Conservation (phyloP, 2,888 invertebrate species). For the Bellardia bayeri region DNA sequence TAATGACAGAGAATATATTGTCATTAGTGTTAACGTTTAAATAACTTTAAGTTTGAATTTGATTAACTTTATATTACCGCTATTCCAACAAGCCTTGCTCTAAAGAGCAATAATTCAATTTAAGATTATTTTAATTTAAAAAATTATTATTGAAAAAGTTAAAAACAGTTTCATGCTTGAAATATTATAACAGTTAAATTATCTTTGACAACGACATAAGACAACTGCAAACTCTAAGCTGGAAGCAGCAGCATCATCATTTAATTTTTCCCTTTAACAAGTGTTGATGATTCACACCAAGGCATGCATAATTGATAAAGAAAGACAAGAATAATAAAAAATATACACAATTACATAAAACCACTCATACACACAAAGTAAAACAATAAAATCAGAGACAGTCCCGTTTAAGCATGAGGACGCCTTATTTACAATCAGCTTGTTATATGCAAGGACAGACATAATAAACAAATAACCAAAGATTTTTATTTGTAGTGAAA, state of each 20-base stretch:
- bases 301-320: slow-evolving; percentile 81
- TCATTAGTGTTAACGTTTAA: too few relatives aligned
- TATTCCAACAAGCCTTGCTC: not conserved
- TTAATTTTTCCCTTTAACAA: slow-evolving; percentile 68
- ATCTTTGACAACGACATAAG: not conserved
- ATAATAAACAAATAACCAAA: slow-evolving; percentile 64
- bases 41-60: too few relatives aligned
- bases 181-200: slow-evolving; percentile 3
- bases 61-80: too few relatives aligned
- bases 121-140: not conserved
- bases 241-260: not conserved
- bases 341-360: slow-evolving; percentile 2
- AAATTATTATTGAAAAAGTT: not conserved
- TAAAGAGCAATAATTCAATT: not conserved
- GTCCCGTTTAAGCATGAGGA: not conserved
- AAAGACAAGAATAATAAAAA: slow-evolving; percentile 75
- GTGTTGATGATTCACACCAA: slow-evolving; percentile 81
- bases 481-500: slow-evolving; percentile 41
- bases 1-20: too few relatives aligned
- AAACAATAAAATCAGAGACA: slow-evolving; percentile 25
- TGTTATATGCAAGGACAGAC: slow-evolving; percentile 13
- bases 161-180: slow-evolving; percentile 20
- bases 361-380: slow-evolving; percentile 10
- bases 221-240: not conserved
- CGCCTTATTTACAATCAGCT: not conserved